Conservation (phyloP, 2,888 invertebrate genomes). For the Notocelia uddmanniana region DNA sequence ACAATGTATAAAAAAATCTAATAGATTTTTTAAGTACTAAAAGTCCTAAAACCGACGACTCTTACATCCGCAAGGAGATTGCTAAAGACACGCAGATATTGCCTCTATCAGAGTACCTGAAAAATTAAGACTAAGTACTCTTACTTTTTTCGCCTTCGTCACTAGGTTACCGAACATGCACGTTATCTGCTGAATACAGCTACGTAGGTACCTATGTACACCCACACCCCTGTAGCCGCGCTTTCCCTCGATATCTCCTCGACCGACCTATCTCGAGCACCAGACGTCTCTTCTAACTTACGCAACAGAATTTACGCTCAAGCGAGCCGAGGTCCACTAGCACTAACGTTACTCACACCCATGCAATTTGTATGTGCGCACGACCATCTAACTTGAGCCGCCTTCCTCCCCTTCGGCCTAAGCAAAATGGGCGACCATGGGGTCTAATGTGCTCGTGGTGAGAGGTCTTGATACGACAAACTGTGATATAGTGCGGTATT, state of each 20-base stretch:
- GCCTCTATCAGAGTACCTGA: neutral
- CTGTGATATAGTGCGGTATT: constrained; percentile 81
- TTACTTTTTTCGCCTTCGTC: constrained; percentile 33
- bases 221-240: constrained; percentile 57
- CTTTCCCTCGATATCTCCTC: constrained; percentile 70
- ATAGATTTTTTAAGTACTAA: too few relatives aligned
- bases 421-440: constrained; percentile 61
- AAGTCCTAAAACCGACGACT: neutral
- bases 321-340: constrained; percentile 79
- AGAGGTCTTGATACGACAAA: constrained; percentile 78
- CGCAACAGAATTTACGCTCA: constrained; percentile 85
- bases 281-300: constrained; percentile 82
- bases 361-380: constrained; percentile 77
- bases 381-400: constrained; percentile 56
- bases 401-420: constrained; percentile 61
- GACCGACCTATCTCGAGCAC: constrained; percentile 73
- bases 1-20: too few relatives aligned
- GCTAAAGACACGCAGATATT: too few relatives aligned
- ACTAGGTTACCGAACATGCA: constrained; percentile 29
- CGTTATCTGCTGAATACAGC: constrained; percentile 41
- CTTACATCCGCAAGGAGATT: neutral
- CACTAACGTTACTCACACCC: constrained; percentile 81
- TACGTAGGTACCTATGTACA: constrained; percentile 27
- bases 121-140: neutral
- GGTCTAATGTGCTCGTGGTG: constrained; percentile 72